Percentiles rank a stretch among this genome's conserved stretches.
These are phyloP conservation scores for Chalcis sispes DNA, from an alignment of 2,888 invertebrate species.

Conservation along the genomic window DNA sequence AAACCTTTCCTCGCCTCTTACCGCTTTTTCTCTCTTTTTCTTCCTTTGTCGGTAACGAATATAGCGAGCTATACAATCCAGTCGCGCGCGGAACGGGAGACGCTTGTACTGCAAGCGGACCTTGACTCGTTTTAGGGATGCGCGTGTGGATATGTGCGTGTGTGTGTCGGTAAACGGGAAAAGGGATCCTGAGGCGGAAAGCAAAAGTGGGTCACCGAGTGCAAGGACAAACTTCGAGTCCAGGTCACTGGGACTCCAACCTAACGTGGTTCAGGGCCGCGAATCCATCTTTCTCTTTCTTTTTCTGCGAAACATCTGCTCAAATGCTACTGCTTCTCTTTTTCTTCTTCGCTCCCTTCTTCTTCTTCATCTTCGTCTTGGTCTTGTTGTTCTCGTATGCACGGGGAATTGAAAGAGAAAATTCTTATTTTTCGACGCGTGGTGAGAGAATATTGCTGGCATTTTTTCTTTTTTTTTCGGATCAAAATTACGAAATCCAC, in stretches of 20 bases:
- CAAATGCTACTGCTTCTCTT: neutral
- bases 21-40: neutral
- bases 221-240: conserved; percentile 70
- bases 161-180: neutral
- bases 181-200: conserved; percentile 32
- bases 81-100: conserved; percentile 12
- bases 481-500: neutral
- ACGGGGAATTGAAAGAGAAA: neutral
- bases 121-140: conserved; percentile 69
- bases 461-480: neutral
- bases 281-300: neutral
- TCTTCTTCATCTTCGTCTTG: neutral
- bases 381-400: neutral
- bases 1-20: too few species aligned
- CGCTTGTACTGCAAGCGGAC: conserved; percentile 55
- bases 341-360: neutral
- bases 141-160: too few species aligned
- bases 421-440: neutral
- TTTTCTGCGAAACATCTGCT: too few species aligned
- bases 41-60: neutral
- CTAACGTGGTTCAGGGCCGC: conserved; percentile 62
- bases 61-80: too few species aligned
- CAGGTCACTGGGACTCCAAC: conserved; percentile 68
- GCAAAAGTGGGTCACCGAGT: conserved; percentile 71
- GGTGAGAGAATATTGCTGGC: neutral